These are phyloP conservation scores for Mythimna pallens DNA, from an alignment of 2,888 invertebrate genomes.

Conservation along the genomic window DNA sequence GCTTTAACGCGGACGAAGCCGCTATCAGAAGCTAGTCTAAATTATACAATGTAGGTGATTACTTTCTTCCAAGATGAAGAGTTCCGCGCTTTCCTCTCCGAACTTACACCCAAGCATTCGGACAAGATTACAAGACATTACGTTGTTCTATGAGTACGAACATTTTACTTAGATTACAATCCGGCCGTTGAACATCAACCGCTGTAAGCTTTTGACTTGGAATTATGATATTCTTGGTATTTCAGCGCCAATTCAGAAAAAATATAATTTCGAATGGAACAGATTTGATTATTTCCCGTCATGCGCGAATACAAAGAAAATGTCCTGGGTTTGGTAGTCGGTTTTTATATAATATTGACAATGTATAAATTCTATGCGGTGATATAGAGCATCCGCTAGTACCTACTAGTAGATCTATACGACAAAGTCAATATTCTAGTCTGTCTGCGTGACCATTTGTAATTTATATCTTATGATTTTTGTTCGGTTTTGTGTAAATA, in stretches of 20 bases:
- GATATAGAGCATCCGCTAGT: no score
- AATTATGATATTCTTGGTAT: conserved; percentile 20
- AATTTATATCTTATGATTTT: not conserved
- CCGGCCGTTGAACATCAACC: conserved; percentile 9
- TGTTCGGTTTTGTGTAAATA: no score
- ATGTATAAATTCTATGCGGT: no score
- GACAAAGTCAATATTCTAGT: not conserved
- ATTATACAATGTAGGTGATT: no score
- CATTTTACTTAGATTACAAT: conserved; percentile 45
- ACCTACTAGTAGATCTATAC: no score
- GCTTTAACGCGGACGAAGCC: no score
- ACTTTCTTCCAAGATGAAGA: conserved; percentile 10
- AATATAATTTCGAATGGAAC: not conserved
- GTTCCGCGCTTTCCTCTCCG: conserved; percentile 2
- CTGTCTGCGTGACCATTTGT: not conserved
- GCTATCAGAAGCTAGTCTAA: no score
- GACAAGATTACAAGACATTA: conserved; percentile 54
- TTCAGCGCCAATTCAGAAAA: not conserved
- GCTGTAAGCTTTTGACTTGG: conserved; percentile 29
- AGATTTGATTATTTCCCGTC: conserved; percentile 9
- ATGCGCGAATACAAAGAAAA: not conserved
- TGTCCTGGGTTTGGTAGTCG: not conserved
- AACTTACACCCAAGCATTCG: conserved; percentile 19
- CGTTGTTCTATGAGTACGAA: conserved; percentile 21
- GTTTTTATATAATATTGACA: not conserved